phyloP scores from a whole-genome alignment of 2,888 invertebrate genomes.

The Diarsia brunnea region DNA sequence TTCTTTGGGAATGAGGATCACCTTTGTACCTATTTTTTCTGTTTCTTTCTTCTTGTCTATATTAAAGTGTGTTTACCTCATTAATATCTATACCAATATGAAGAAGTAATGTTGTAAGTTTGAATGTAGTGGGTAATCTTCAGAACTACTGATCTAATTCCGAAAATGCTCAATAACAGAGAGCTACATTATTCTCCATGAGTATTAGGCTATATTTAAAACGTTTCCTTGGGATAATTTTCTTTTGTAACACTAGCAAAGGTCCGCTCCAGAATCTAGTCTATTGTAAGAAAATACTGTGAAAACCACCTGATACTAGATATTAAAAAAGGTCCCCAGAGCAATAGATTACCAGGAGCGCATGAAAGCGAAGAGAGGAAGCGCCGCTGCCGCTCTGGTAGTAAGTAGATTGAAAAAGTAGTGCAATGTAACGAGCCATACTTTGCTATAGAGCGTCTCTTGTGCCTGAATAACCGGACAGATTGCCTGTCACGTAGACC shows the following conservation, averaged over 20 bases:
- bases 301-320: constrained; percentile 11
- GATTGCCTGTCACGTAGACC: constrained; percentile 54
- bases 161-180: too few relatives aligned
- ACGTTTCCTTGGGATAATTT: too few relatives aligned
- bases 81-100: too few relatives aligned
- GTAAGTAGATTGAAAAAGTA: constrained; percentile 54
- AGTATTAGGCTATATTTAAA: too few relatives aligned
- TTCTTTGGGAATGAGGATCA: neutral
- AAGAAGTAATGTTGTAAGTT: too few relatives aligned
- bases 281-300: neutral
- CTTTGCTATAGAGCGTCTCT: constrained; percentile 19
- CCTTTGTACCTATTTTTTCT: neutral
- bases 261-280: neutral
- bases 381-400: neutral
- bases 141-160: too few relatives aligned
- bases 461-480: constrained; percentile 54
- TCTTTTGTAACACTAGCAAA: too few relatives aligned
- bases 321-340: constrained; percentile 18
- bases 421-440: constrained; percentile 41
- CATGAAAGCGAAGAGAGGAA: constrained; percentile 39
- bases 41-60: neutral
- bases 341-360: constrained; percentile 44
- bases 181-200: too few relatives aligned
- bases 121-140: too few relatives aligned
- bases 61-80: neutral